phyloP scores from a whole-genome alignment of 2,797 vertebrate genomes.

The Urocyon cinereoargenteus region DNA sequence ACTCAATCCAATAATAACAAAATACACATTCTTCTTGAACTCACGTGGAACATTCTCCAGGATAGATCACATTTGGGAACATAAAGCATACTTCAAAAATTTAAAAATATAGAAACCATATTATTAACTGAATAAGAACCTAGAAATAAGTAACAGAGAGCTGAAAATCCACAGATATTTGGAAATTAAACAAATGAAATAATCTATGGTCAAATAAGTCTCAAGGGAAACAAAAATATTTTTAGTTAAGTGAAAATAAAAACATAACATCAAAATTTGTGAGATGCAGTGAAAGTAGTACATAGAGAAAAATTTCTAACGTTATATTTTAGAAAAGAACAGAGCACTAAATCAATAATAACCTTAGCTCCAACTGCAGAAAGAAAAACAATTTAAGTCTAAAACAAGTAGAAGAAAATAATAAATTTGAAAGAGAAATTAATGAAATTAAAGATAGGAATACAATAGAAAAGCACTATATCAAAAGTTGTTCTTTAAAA shows the following conservation, averaged over 20 bases:
- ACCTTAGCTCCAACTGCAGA: not conserved
- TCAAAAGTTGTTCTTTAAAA: not conserved
- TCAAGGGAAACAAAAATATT: not conserved
- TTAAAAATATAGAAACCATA: not conserved
- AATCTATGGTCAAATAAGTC: not conserved
- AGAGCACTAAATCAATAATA: not conserved
- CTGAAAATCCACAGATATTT: not conserved
- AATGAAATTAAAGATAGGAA: not conserved
- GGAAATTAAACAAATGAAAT: not conserved
- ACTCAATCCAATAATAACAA: not conserved
- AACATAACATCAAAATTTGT: not conserved
- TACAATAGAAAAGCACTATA: not conserved
- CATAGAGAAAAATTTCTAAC: not conserved
- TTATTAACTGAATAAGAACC: not conserved
- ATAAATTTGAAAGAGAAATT: not conserved
- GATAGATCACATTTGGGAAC: not conserved
- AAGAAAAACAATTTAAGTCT: not conserved
- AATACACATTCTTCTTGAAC: not conserved
- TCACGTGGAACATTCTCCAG: not conserved
- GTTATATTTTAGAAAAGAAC: not conserved
- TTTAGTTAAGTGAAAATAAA: not conserved
- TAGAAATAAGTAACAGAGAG: not conserved
- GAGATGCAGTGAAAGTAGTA: not conserved
- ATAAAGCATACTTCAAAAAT: not conserved
- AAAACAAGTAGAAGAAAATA: not conserved